These are phyloP conservation scores for Anabas testudineus DNA, from an alignment of 2,797 vertebrate species.

Conservation along the genomic window DNA sequence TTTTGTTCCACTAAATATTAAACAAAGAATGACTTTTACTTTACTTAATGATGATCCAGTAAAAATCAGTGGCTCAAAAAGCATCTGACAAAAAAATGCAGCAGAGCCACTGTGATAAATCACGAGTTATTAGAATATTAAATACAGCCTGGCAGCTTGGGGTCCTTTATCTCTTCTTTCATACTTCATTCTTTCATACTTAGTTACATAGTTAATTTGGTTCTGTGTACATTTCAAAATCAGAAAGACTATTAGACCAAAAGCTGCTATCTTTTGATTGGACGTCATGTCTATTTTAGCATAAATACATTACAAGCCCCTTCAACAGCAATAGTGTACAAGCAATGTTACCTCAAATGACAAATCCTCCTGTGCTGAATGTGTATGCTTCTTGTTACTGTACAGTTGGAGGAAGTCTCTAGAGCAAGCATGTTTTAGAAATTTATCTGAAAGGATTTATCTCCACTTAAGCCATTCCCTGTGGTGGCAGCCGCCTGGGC, in stretches of 20 bases:
- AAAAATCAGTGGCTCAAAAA: conserved; percentile 4
- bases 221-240: conserved; percentile 6
- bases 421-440: conserved; percentile 26
- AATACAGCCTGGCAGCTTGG: conserved; percentile 5
- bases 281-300: not conserved
- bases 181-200: not conserved
- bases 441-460: conserved; percentile 46
- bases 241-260: not conserved
- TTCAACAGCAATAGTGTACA: not conserved
- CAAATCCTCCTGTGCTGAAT: conserved; percentile 21
- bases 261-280: not conserved
- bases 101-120: conserved; percentile 25
- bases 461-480: conserved; percentile 44
- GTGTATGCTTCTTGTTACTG: conserved; percentile 17
- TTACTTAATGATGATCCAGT: not conserved
- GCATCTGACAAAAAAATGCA: conserved; percentile 34
- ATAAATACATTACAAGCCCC: not conserved
- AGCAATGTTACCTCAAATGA: conserved; percentile 8
- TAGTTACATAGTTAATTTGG: not conserved
- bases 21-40: conserved; percentile 26
- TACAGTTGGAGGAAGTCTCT: conserved; percentile 19
- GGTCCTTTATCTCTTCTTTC: conserved; percentile 10
- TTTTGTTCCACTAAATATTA: conserved; percentile 24
- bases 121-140: conserved; percentile 14
- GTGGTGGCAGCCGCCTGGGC: conserved; percentile 19